These are phyloP conservation scores for Conopomorpha cramerella DNA, from an alignment of 1,140 invertebrate species.

Conservation along the genomic window DNA sequence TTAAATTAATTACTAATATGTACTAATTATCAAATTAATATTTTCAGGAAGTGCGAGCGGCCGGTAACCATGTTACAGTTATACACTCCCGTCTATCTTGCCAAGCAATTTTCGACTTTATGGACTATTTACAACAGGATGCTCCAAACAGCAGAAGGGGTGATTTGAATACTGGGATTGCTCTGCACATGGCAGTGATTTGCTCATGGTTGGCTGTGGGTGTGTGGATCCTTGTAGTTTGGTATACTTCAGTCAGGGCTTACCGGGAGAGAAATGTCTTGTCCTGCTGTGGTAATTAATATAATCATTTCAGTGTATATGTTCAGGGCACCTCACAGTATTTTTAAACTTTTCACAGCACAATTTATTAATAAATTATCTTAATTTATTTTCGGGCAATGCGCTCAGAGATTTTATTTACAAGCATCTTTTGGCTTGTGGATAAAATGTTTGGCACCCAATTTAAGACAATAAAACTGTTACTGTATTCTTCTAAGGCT, in stretches of 20 bases:
- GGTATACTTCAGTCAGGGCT: conserved; percentile 62
- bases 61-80: conserved; percentile 63
- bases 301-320: too few species aligned
- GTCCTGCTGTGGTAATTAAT: conserved; percentile 51
- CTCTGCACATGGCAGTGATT: conserved; percentile 64
- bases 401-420: too few species aligned
- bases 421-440: too few species aligned
- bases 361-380: too few species aligned
- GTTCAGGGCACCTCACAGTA: too few species aligned
- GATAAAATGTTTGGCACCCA: too few species aligned
- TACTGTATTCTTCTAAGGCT: too few species aligned
- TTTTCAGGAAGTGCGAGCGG: conserved; percentile 57
- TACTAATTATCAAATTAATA: too few species aligned
- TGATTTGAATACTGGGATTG: conserved; percentile 66
- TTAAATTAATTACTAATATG: too few species aligned
- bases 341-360: too few species aligned
- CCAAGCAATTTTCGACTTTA: conserved; percentile 71
- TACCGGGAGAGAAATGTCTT: conserved; percentile 42
- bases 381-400: too few species aligned
- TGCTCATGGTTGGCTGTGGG: conserved; percentile 64
- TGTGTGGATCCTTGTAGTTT: conserved; percentile 55
- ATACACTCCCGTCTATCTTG: conserved; percentile 69
- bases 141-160: conserved; percentile 59
- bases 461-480: too few species aligned
- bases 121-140: conserved; percentile 73